Evolutionary conservation across 2,113 vertebrate species (phyloP).

Genomic region (Zootoca vivipara): DNA sequence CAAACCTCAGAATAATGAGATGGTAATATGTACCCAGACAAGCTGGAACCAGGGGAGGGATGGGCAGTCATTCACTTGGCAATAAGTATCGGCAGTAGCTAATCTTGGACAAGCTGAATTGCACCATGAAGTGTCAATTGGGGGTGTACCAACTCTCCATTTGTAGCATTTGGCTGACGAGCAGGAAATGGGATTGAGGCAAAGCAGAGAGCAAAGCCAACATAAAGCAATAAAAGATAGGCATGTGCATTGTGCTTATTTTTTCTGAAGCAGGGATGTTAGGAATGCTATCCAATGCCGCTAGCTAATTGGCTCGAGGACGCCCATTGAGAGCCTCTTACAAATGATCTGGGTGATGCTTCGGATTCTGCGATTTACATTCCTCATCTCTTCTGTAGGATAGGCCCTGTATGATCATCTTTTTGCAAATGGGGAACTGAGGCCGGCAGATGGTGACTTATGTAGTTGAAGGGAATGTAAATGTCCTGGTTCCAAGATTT

Average conservation of each 20-base stretch:
- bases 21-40: background rate
- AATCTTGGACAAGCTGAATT: background rate
- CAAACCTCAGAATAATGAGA: background rate
- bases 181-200: background rate
- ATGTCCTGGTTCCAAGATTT: background rate
- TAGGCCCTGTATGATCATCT: background rate
- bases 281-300: background rate
- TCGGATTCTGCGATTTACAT: background rate
- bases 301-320: background rate
- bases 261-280: background rate
- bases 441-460: background rate
- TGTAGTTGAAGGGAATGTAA: background rate
- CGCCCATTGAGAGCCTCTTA: background rate
- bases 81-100: background rate
- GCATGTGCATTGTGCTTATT: background rate
- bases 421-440: background rate
- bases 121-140: background rate
- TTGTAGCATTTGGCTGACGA: background rate
- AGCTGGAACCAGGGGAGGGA: background rate
- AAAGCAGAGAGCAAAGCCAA: background rate
- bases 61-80: background rate
- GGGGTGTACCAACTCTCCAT: background rate
- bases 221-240: conserved; percentile 16
- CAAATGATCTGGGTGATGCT: background rate
- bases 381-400: background rate